Conservation (phyloP, 2,797 vertebrate species). For the Eospalax fontanierii region DNA sequence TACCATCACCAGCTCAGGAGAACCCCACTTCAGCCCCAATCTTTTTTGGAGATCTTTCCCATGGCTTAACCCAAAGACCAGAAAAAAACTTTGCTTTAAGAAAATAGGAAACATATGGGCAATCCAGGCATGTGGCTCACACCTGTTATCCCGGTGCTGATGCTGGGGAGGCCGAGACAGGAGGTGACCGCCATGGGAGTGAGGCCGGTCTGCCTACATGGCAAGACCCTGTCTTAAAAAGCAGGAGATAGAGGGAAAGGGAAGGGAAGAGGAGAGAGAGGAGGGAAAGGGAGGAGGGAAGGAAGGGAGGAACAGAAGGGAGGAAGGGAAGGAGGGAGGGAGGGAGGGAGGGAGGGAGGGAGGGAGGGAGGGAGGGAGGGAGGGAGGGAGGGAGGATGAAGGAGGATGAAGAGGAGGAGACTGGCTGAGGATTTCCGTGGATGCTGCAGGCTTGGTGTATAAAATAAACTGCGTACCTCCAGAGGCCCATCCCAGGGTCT, state of each 20-base stretch:
- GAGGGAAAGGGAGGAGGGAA: no score
- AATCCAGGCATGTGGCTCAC: background rate
- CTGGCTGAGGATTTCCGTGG: background rate
- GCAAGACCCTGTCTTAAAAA: background rate
- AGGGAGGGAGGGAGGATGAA: accelerated
- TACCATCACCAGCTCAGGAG: no score
- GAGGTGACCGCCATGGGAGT: background rate
- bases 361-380: background rate
- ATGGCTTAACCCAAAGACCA: background rate
- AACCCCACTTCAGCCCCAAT: background rate
- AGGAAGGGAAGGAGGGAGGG: no score
- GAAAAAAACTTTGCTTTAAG: background rate
- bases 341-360: background rate
- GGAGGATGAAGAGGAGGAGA: background rate
- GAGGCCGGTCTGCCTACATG: background rate
- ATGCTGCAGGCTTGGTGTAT: background rate
- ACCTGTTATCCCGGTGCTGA: background rate
- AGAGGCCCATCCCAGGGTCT: no score
- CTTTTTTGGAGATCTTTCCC: background rate
- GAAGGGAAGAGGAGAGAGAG: no score
- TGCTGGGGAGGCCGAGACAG: background rate
- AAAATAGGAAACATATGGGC: background rate
- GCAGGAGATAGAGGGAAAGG: no score
- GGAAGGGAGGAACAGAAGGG: no score
- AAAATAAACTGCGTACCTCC: background rate